Percentiles rank a stretch among this genome's conserved stretches.
Conservation (phyloP, 2,797 vertebrate species). For the Etheostoma nigrum region DNA sequence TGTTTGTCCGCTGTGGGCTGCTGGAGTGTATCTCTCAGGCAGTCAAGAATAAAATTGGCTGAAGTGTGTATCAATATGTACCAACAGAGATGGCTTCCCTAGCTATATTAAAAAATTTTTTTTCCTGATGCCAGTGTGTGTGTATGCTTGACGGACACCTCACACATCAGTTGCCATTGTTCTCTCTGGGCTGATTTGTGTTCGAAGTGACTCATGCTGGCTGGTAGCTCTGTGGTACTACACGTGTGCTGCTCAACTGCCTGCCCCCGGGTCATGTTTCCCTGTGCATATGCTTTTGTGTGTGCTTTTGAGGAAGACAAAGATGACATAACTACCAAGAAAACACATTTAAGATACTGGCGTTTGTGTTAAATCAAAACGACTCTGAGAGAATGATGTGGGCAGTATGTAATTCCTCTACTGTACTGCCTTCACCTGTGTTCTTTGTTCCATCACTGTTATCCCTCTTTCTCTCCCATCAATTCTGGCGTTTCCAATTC, state of each 20-base stretch:
- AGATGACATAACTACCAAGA: conserved; percentile 40
- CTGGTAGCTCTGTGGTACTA: conserved; percentile 74
- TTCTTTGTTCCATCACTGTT: conserved; percentile 54
- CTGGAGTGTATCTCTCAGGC: conserved; percentile 60
- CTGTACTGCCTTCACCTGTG: conserved; percentile 50
- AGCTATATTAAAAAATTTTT: background rate
- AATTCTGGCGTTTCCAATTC: conserved; percentile 37
- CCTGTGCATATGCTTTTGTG: conserved; percentile 32
- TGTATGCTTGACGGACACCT: conserved; percentile 76
- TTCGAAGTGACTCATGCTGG: conserved; percentile 78
- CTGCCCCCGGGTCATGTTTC: conserved; percentile 79
- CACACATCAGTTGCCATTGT: conserved; percentile 82
- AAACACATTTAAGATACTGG: conserved; percentile 30
- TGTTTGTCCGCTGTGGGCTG: conserved; percentile 68
- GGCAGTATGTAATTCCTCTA: conserved; percentile 46
- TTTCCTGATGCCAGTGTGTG: conserved; percentile 55
- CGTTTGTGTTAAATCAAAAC: conserved; percentile 30
- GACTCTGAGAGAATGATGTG: conserved; percentile 25
- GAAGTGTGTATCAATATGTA: conserved; percentile 44
- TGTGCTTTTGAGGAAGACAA: conserved; percentile 42
- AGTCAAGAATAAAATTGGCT: conserved; percentile 56
- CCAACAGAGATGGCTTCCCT: conserved; percentile 9
- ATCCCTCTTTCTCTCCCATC: conserved; percentile 23
- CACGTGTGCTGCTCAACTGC: conserved; percentile 77
- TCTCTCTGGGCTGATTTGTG: conserved; percentile 76